Percentiles rank a stretch among this genome's conserved stretches.
phyloP scores from a whole-genome alignment of 2,797 vertebrate genomes.

The Acanthis flammea region DNA sequence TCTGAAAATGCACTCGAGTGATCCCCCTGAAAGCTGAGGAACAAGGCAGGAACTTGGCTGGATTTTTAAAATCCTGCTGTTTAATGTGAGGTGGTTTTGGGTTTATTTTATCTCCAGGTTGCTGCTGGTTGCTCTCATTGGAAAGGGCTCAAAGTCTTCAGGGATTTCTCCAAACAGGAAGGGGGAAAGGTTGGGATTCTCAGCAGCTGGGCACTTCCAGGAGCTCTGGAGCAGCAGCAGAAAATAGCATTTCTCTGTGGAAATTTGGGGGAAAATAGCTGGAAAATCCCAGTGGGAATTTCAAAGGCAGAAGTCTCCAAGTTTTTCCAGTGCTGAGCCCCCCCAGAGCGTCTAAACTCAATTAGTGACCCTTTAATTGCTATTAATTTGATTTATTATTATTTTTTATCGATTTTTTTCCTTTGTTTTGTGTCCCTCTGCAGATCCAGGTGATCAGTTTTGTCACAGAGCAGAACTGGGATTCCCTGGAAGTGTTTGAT shows the following conservation, averaged over 20 bases:
- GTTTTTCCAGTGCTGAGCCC: background rate
- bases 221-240: background rate
- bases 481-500: slow-evolving; percentile 96
- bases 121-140: background rate
- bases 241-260: rapidly evolving
- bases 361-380: background rate
- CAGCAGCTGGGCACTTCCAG: background rate
- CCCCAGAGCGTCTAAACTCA: rapidly evolving
- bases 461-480: slow-evolving; percentile 99
- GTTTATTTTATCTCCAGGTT: background rate
- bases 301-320: background rate
- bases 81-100: rapidly evolving
- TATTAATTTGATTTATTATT: rapidly evolving
- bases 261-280: background rate
- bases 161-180: background rate
- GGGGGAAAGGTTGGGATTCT: background rate
- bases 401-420: background rate
- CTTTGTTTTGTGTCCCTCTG: background rate
- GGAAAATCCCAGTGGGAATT: background rate
- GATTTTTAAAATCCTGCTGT: background rate
- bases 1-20: background rate
- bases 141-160: background rate
- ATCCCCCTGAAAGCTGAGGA: background rate
- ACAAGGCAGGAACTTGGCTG: background rate
- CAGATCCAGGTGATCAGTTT: slow-evolving; percentile 99